Evolutionary conservation across 2,113 vertebrate genomes (phyloP).

Genomic region (Tricholaema leucomelas): DNA sequence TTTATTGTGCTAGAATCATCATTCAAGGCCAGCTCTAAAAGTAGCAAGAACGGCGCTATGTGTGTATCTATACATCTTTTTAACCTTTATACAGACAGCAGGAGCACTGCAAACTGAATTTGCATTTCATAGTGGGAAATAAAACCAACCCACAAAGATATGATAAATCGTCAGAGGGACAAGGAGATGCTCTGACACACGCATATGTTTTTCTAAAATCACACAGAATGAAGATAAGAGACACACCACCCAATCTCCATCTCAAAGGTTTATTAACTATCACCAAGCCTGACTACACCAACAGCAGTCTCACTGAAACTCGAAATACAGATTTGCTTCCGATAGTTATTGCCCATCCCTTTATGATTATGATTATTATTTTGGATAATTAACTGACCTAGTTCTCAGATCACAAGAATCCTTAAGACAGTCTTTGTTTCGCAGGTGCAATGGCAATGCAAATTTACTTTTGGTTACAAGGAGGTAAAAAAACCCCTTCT

Average conservation of each 20-base stretch:
- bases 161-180: constrained; percentile 66
- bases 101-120: constrained; percentile 49
- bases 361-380: not conserved
- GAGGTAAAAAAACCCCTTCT: not conserved
- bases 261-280: constrained; percentile 50
- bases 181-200: constrained; percentile 33
- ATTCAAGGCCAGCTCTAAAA: constrained; percentile 11
- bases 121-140: constrained; percentile 59
- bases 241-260: constrained; percentile 51
- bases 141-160: constrained; percentile 55
- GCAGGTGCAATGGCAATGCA: not conserved
- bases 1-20: constrained; percentile 5
- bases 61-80: constrained; percentile 61
- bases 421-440: not conserved
- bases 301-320: not conserved
- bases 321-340: not conserved
- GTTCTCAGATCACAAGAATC: constrained; percentile 2
- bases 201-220: constrained; percentile 52
- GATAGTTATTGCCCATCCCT: not conserved
- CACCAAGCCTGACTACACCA: constrained; percentile 5
- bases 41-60: constrained; percentile 35
- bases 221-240: constrained; percentile 36
- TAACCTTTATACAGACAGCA: constrained; percentile 63
- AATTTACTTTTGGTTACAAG: not conserved
- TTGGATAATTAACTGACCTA: constrained; percentile 25